Evolutionary conservation across 2,888 invertebrate species (phyloP).

Genomic region (Andrena minutula): DNA sequence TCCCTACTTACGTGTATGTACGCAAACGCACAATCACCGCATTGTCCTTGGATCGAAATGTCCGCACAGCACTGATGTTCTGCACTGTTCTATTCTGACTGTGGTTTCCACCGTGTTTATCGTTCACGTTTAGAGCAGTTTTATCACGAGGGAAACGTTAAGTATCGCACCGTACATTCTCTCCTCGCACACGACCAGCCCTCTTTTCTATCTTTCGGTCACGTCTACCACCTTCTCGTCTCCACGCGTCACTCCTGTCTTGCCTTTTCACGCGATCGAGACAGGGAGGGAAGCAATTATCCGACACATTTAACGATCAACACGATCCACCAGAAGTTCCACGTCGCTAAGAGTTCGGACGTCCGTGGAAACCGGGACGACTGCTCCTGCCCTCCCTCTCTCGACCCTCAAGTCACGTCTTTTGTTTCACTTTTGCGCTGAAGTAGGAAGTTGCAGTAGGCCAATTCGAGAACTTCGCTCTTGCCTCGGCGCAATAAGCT

Average conservation of each 20-base stretch:
- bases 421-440: slow-evolving; percentile 70
- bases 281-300: slow-evolving; percentile 9
- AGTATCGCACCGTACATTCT: slow-evolving; percentile 51
- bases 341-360: background rate
- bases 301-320: background rate
- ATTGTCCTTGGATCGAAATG: slow-evolving; percentile 74
- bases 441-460: slow-evolving; percentile 74
- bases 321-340: background rate
- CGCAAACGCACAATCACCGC: slow-evolving; percentile 69
- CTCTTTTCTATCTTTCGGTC: background rate
- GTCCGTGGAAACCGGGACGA: background rate
- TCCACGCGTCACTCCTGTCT: background rate
- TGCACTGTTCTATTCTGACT: slow-evolving; percentile 56
- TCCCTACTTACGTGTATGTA: slow-evolving; percentile 49
- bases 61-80: slow-evolving; percentile 81
- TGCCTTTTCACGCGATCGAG: slow-evolving; percentile 30
- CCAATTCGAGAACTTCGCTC: slow-evolving; percentile 70
- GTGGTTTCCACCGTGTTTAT: slow-evolving; percentile 45
- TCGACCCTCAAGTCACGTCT: slow-evolving; percentile 50
- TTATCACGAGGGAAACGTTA: slow-evolving; percentile 33
- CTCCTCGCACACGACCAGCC: slow-evolving; percentile 8
- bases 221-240: background rate
- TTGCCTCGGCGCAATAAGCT: slow-evolving; percentile 72
- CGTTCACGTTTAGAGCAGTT: slow-evolving; percentile 48
- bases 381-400: slow-evolving; percentile 12